phyloP scores from a whole-genome alignment of 2,888 invertebrate species.

The Calliscelio sp. region DNA sequence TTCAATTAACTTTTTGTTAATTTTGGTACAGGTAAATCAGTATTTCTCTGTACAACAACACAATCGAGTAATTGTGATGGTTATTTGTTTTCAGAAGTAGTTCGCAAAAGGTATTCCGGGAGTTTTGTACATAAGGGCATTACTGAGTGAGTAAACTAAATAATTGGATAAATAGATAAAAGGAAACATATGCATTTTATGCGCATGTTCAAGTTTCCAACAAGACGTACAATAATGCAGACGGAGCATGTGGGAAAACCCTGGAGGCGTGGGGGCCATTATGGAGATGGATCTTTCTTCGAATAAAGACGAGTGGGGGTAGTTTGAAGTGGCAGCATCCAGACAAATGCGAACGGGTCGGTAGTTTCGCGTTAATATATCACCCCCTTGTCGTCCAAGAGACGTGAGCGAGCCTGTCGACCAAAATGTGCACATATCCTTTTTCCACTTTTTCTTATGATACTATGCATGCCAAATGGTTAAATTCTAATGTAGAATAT shows the following conservation, averaged over 20 bases:
- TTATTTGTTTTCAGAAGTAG: conserved; percentile 31
- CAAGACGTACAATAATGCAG: conserved; percentile 70
- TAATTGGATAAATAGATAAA: conserved; percentile 67
- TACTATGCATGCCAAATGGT: too few relatives aligned
- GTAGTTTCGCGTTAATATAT: conserved; percentile 83
- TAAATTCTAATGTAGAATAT: too few relatives aligned
- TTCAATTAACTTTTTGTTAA: too few relatives aligned
- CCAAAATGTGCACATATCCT: conserved; percentile 68
- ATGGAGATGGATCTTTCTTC: conserved; percentile 85
- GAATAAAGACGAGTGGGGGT: conserved; percentile 82
- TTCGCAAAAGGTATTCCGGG: conserved; percentile 16
- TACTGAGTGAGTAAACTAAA: conserved; percentile 48
- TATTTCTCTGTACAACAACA: too few relatives aligned
- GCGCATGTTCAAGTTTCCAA: conserved; percentile 67
- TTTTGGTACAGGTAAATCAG: too few relatives aligned
- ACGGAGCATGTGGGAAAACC: conserved; percentile 80
- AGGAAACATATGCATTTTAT: conserved; percentile 66
- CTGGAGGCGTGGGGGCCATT: conserved; percentile 82
- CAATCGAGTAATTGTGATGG: too few relatives aligned
- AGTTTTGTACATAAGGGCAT: conserved; percentile 44
- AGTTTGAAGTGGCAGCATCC: conserved; percentile 78
- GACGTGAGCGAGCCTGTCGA: conserved; percentile 84
- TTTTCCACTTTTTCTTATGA: conserved; percentile 53
- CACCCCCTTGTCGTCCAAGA: conserved; percentile 84
- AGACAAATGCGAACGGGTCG: conserved; percentile 70